Evolutionary conservation across 2,888 invertebrate species (phyloP).

Genomic region (Cloeon dipterum): DNA sequence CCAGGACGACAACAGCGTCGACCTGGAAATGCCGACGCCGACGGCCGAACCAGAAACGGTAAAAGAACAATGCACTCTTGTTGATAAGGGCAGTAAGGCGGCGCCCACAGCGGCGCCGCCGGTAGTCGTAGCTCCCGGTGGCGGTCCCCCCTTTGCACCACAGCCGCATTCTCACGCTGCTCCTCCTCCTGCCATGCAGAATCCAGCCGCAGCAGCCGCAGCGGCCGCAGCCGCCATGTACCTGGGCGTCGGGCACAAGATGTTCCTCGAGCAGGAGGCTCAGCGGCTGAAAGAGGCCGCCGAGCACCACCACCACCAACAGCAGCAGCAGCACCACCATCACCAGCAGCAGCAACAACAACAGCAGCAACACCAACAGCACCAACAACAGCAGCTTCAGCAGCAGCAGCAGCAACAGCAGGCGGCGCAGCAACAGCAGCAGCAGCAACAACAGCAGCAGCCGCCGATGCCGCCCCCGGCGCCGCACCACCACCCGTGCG

Average conservation of each 20-base stretch:
- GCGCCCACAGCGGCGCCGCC: conserved; percentile 10
- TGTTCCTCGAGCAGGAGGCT: conserved; percentile 59
- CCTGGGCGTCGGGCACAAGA: conserved; percentile 50
- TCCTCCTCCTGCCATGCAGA: conserved; percentile 14
- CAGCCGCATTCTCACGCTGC: conserved; percentile 3
- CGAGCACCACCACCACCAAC: conserved; percentile 10
- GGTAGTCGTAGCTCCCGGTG: no score
- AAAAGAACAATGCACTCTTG: conserved; percentile 19
- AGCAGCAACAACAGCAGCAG: conserved; percentile 19
- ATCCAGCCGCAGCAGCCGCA: conserved; percentile 15
- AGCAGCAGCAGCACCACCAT: conserved; percentile 25
- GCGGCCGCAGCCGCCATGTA: conserved; percentile 35
- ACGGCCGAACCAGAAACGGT: conserved; percentile 37
- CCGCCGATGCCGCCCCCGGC: conserved; percentile 18
- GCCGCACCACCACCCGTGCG: conserved; percentile 13
- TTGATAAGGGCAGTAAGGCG: conserved; percentile 18
- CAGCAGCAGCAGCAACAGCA: conserved; percentile 30
- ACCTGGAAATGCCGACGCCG: conserved; percentile 31
- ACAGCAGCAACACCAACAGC: no score
- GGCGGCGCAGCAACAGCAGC: conserved; percentile 22
- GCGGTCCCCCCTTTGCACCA: conserved; percentile 13
- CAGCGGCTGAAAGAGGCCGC: conserved; percentile 30
- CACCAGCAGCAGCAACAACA: conserved; percentile 22
- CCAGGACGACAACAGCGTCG: conserved; percentile 37
- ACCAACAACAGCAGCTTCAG: conserved; percentile 25